Base-by-base conservation (phyloP, 2,113 vertebrate genomes). In the Xyrauchen texanus region DNA sequence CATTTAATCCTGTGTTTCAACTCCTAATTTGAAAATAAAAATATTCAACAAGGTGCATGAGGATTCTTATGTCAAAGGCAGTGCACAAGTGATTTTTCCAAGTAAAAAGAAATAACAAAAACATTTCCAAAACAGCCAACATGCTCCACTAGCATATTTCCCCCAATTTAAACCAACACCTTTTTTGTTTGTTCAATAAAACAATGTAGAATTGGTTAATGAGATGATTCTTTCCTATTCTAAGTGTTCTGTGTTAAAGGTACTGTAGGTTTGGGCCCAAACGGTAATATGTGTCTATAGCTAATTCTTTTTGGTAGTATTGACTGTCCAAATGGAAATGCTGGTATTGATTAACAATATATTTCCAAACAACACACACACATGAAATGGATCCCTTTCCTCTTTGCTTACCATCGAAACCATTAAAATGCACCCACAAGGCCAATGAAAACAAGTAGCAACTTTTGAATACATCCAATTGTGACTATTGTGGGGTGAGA, bases 111-210 rank as follows among this genome's bases (percentile, higher is more conserved):
- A 34, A 34, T 1, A 34, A 34, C 21, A 34, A 34, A 34, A 34
- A 34, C 21, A 34, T 34, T 34, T 34, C 21, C 21, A 34, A 34
- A 34, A 34, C 21, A 34, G 21, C 21, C 21, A 34, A 34, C 3
- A 34, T 34, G 21, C 68, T 70, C 13, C 55, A 15, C 12, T 8
- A 1, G 13, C 73, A 84, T 82, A 63, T 71, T 76, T 81, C 84
- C 11, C 21, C 53, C 79, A 84, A 86, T 86, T 67, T 58, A 87
- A 85, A 86, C 72, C 78, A 78, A 87, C 70, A 82, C 83, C 88
- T 60, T 72, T 45, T 77, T 8, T 13, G 53, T 73, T 57, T 34
- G 21, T 65, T 68, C 47, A 62, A 74, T 46, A 58, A 34, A 62
- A 70, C 60, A 51, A 71, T 11, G 52, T 88, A 87, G 13, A 84